Base-by-base conservation (phyloP, 2,113 vertebrate species). In the Pseudopipra pipra region DNA sequence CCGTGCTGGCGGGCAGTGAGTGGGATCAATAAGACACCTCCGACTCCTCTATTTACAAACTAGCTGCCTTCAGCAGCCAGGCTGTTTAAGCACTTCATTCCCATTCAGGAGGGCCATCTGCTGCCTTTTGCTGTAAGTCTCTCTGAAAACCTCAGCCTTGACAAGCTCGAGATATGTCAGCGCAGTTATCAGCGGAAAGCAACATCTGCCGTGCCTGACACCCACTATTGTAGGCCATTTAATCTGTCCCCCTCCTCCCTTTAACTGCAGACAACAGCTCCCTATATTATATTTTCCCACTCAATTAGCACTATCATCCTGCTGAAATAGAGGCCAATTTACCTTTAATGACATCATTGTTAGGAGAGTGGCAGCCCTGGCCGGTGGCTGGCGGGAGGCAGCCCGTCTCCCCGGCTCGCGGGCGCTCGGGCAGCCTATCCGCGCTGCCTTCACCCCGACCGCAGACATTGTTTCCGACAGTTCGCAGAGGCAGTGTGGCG, bases 271-370 rank as follows among this genome's bases (percentile, higher is more conserved):
- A 99, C 99, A 99, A 99, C 99, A 99, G 99, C 98, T 98, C 99
- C 99, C 98, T 98, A 98, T 99, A 99, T 99, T 99, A 99, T 99
- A 99, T 99, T 99, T 99, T 99, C 99, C 99, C 98, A 99, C 99
- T 99, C 99, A 99, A 99, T 99, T 99, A 99, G 99, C 99, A 99
- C 99, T 98, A 99, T 99, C 99, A 99, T 99, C 98, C 98, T 95
- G 98, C 99, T 99, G 99, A 99, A 99, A 99, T 99, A 98, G 99
- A 99, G 99, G 99, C 99, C 99, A 99, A 99, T 99, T 99, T 99
- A 99, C 99, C 99, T 99, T 99, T 99, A 99, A 99, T 99, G 99
- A 99, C 98, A 98, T 99, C 99, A 99, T 99, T 99, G 99, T 99
- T 98, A 99, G 99, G 99, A 98, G 98, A 98, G 98, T 98, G 99